Conservation (phyloP, 2,888 invertebrate genomes). For the Rhimphoctona megacephalus region DNA sequence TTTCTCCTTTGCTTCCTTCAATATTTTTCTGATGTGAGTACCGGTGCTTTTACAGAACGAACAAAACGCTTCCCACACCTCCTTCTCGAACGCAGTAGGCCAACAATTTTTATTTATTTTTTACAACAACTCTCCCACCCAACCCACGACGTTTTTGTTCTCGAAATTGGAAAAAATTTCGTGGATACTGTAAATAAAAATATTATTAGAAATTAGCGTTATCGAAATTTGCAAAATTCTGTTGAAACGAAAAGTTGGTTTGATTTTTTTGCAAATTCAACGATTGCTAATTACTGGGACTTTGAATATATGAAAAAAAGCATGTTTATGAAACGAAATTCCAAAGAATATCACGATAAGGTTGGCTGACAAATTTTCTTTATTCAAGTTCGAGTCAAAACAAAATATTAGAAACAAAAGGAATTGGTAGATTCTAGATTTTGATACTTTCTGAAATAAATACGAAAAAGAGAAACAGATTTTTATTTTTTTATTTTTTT, state of each 20-base stretch:
- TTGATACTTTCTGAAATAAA: too few relatives aligned
- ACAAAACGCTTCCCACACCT: background rate
- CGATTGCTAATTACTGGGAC: too few relatives aligned
- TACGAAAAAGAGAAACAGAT: too few relatives aligned
- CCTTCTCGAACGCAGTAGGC: background rate
- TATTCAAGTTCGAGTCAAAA: too few relatives aligned
- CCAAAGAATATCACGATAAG: too few relatives aligned
- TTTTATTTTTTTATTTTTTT: too few relatives aligned
- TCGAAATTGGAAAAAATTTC: background rate
- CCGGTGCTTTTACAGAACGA: background rate
- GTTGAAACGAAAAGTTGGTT: background rate
- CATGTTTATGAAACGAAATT: too few relatives aligned
- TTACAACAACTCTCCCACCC: background rate
- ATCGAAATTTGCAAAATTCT: background rate
- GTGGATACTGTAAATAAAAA: too few relatives aligned
- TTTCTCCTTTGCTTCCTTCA: conserved; percentile 56
- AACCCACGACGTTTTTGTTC: background rate
- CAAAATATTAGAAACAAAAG: background rate
- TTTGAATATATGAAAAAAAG: too few relatives aligned
- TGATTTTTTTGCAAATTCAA: background rate
- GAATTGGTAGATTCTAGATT: too few relatives aligned
- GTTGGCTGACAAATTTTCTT: too few relatives aligned
- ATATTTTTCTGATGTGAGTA: conserved; percentile 27
- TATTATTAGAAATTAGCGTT: background rate
- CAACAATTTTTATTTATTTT: background rate